Evolutionary conservation across 1,140 invertebrate species (phyloP), one percentile per base, ranked within the genome.

Genomic region (Aethina tumida): DNA sequence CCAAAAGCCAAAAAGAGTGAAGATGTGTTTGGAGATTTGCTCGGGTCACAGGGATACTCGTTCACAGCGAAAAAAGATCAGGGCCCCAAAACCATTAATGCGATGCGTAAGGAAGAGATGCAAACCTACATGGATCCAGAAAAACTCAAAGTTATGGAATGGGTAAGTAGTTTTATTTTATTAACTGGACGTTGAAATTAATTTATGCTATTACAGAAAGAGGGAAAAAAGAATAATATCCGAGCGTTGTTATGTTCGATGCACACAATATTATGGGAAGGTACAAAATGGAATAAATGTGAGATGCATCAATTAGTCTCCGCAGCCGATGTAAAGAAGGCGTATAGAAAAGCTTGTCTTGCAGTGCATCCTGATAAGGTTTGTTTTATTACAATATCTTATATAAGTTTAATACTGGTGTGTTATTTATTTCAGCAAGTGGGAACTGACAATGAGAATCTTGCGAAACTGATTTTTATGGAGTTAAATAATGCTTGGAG

Each of bases 351-450:
- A 61, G 96, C 96, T 13, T 97, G 94, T 53, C 70, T 99, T 8
- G 86, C 90, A 30, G 90, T 97, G 18, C 96, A 99, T 74, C 96
- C 97, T 1, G 97, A 99, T 60, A 99, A 99, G 76, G 92, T 95
- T 67, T 14, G 8, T 33, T 15, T 12, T 10, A 24, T 8, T 4
- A 29, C 21, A 27, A 5, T 16, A 14, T 27, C 28, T 14, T 30
- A 13, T 30, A 30, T 7, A 9, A 30, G 9, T n/a, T n/a, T n/a
- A 15, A 34, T 7, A 30, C 6, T 9, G 13, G 8, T 13, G 9
- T 7, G 7, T 30, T 30, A n/a, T 27, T 33, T 27, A 46, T 74
- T 77, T n/a, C 65, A 92, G 88, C 84, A 91, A 79, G 74, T 81
- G 47, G 89, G 88, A 20, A 90, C 86, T 1, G 72, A 77, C 19